Percentiles rank a stretch among this genome's conserved stretches.
Evolutionary conservation across 2,113 vertebrate species (phyloP).

Genomic region (Catharus fuscescens): DNA sequence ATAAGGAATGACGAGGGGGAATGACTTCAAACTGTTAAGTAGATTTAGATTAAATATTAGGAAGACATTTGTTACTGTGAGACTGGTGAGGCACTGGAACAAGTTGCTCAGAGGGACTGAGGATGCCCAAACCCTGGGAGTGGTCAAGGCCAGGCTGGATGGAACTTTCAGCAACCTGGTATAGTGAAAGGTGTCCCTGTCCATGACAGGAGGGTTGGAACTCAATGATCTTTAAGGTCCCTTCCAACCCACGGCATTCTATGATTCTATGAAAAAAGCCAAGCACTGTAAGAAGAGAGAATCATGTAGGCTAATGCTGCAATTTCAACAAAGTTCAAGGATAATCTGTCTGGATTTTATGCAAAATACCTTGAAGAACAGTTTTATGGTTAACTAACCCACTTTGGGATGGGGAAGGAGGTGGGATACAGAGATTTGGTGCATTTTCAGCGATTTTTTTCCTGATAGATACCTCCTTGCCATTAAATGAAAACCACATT

Average conservation of each 20-base stretch:
- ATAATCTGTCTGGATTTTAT: not conserved
- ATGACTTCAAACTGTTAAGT: not conserved
- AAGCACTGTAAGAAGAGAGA: not conserved
- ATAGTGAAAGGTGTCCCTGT: not conserved
- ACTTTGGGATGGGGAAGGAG: not conserved
- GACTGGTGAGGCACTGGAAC: not conserved
- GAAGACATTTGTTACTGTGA: not conserved
- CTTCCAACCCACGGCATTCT: not conserved
- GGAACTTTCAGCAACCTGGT: not conserved
- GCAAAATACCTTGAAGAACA: not conserved
- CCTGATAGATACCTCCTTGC: not conserved
- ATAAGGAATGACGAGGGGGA: not conserved
- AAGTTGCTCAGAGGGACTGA: accelerated
- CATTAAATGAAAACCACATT: not conserved
- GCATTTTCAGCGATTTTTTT: not conserved
- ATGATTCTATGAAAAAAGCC: not conserved
- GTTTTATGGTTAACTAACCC: not conserved
- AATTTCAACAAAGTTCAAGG: not conserved
- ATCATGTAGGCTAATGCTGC: not conserved
- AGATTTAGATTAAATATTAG: not conserved
- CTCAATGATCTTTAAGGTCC: accelerated
- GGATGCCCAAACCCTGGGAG: not conserved
- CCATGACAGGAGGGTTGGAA: accelerated
- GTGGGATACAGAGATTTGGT: not conserved
- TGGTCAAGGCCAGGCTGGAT: not conserved